A percentile compares a stretch with the other conserved stretches of the same genome.
These are phyloP conservation scores for Entomobrya proxima DNA, from an alignment of 2,888 invertebrate species.

Conservation along the genomic window DNA sequence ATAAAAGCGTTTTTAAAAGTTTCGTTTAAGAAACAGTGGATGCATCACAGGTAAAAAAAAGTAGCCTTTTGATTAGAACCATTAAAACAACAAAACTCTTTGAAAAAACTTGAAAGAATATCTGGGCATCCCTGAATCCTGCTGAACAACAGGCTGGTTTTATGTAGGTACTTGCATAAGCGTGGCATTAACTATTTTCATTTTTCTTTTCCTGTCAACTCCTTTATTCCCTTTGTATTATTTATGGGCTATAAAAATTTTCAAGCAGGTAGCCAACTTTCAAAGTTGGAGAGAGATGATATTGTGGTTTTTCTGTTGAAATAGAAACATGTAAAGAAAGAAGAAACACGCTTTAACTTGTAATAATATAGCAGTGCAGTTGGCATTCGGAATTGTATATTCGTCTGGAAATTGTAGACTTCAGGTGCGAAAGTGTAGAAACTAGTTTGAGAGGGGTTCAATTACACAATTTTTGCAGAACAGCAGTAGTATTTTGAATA, in stretches of 20 bases:
- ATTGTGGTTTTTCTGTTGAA: neutral
- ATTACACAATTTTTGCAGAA: neutral
- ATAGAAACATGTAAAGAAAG: neutral
- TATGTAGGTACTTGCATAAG: too few species aligned
- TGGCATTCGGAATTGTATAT: neutral
- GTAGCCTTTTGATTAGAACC: neutral
- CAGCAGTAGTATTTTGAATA: neutral
- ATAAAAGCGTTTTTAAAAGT: neutral
- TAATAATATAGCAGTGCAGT: too few species aligned
- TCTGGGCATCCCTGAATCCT: too few species aligned
- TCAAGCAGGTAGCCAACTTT: neutral
- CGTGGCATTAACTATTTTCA: neutral
- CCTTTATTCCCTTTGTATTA: neutral
- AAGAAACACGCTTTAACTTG: neutral
- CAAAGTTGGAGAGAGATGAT: neutral
- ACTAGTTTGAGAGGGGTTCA: neutral
- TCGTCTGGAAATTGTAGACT: neutral
- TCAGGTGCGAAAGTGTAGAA: neutral
- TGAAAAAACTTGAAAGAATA: neutral
- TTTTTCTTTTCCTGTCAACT: neutral
- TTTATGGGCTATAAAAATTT: slow-evolving; percentile 13
- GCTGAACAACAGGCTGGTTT: too few species aligned
- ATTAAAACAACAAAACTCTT: neutral
- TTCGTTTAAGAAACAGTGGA: too few species aligned
- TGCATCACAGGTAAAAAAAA: too few species aligned